A percentile compares a stretch with the other conserved stretches of the same genome.
phyloP scores from a whole-genome alignment of 1,140 invertebrate genomes.

The Bombus picipes region DNA sequence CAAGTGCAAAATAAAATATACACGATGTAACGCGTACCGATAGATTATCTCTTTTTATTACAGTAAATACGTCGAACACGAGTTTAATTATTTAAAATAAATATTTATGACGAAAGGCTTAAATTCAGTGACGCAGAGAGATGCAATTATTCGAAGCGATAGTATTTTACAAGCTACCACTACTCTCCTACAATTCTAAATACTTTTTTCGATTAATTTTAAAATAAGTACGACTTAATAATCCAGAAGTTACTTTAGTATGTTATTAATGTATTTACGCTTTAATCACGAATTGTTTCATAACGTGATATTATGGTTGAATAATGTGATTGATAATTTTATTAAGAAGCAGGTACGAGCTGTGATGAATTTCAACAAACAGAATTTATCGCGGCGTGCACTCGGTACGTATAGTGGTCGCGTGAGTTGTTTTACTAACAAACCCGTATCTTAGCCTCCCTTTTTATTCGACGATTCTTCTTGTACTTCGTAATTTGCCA shows the following conservation, averaged over 20 bases:
- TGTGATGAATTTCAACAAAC: slow-evolving; percentile 32
- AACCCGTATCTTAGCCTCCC: slow-evolving; percentile 19
- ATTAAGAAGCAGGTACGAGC: not conserved
- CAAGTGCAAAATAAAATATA: not conserved
- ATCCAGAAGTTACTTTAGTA: too few species aligned
- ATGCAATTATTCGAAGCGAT: not conserved
- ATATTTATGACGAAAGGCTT: not conserved
- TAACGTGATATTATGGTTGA: not conserved
- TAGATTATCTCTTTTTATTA: not conserved
- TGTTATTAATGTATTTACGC: too few species aligned
- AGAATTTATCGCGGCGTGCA: slow-evolving; percentile 25
- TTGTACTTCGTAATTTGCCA: not conserved
- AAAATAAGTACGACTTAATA: too few species aligned
- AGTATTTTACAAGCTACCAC: too few species aligned
- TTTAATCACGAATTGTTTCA: too few species aligned
- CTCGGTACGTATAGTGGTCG: slow-evolving; percentile 16
- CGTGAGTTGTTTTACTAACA: slow-evolving; percentile 39
- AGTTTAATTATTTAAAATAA: not conserved
- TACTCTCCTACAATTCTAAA: too few species aligned
- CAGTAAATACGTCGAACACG: not conserved
- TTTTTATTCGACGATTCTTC: not conserved
- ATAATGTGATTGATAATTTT: slow-evolving; percentile 18
- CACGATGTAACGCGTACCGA: not conserved
- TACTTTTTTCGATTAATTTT: too few species aligned
- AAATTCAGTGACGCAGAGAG: not conserved